Evolutionary conservation across 2,888 invertebrate species (phyloP), one percentile per base, ranked within the genome.

Genomic region (Neocrepidodera transversa): DNA sequence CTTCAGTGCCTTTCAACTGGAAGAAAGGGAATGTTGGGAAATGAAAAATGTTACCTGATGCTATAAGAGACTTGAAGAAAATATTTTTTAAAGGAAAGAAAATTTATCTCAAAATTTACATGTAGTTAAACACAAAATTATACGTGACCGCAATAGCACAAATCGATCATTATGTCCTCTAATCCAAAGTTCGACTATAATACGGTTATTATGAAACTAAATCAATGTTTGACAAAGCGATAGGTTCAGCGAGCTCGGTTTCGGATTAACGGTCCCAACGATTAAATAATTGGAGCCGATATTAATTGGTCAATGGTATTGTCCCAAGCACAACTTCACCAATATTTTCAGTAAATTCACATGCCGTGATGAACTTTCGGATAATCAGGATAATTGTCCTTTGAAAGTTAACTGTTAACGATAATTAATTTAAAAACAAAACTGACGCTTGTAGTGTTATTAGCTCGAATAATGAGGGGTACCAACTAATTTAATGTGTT

Each of bases 201-300:
- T 42, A 42, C n/a, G 42, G 42, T 42, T 42, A 52, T 54, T 45
- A 59, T 59, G 60, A 50, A 58, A 54, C 59, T 60, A 54, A 63
- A 63, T 60, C 63, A 59, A 51, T 60, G 57, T 56, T 63, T 58
- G 57, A 57, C 59, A 63, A 63, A 63, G 57, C 60, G 51, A 63
- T 57, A 60, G 45, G 48, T 47, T 55, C 38, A 30, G 43, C 43
- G 53, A 54, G 54, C 54, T 57, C 57, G 42, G 56, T 56, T 40
- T 48, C 35, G 43, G 42, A 43, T 58, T 35, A 54, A 58, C 58
- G 47, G 48, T 50, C 48, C 28, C 47, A 49, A 43, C 49, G 49
- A 48, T 63, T 56, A 53, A 59, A 59, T 63, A 57, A 63, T 59
- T 59, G 20, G 43, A 35, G 28, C 36, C 52, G 32, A 49, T 59